A percentile compares a stretch with the other conserved stretches of the same genome.
These are phyloP conservation scores for Tauraco hartlaubi DNA, from an alignment of 2,797 vertebrate genomes.

Conservation along the genomic window DNA sequence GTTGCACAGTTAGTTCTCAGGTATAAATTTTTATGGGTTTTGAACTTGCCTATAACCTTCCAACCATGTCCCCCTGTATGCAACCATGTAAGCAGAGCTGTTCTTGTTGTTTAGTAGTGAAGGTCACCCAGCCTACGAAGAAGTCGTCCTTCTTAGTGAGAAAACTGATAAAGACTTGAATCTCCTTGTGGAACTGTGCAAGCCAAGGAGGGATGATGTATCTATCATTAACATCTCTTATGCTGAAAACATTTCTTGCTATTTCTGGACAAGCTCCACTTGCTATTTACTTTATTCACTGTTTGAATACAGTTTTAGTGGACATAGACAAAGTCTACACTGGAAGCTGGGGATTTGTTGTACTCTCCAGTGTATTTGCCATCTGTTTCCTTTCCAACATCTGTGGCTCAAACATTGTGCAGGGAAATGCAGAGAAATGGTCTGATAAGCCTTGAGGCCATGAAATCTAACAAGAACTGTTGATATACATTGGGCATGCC, in stretches of 20 bases:
- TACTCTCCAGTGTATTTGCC: slow-evolving; percentile 24
- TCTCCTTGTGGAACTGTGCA: not conserved
- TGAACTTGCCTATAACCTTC: slow-evolving; percentile 1
- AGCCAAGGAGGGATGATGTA: not conserved
- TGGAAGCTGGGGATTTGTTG: slow-evolving; percentile 29
- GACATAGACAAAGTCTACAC: slow-evolving; percentile 22
- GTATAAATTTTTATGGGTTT: not conserved
- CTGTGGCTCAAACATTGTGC: slow-evolving; percentile 19
- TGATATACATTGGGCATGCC: slow-evolving; percentile 22
- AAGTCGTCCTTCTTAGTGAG: not conserved
- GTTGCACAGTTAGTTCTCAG: not conserved
- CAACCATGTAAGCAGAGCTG: not conserved
- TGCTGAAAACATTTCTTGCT: not conserved
- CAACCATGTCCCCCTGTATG: not conserved
- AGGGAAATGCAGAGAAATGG: slow-evolving; percentile 36
- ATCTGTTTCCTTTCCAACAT: slow-evolving; percentile 51
- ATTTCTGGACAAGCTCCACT: not conserved
- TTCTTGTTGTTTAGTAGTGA: not conserved
- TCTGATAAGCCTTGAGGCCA: slow-evolving; percentile 51
- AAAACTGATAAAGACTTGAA: not conserved
- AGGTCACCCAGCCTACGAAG: not conserved
- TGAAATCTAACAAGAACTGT: slow-evolving; percentile 40
- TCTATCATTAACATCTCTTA: not conserved
- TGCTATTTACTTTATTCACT: slow-evolving; percentile 8
- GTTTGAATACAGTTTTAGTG: slow-evolving; percentile 41